phyloP scores from a whole-genome alignment of 2,888 invertebrate genomes.

The Bembecia ichneumoniformis region DNA sequence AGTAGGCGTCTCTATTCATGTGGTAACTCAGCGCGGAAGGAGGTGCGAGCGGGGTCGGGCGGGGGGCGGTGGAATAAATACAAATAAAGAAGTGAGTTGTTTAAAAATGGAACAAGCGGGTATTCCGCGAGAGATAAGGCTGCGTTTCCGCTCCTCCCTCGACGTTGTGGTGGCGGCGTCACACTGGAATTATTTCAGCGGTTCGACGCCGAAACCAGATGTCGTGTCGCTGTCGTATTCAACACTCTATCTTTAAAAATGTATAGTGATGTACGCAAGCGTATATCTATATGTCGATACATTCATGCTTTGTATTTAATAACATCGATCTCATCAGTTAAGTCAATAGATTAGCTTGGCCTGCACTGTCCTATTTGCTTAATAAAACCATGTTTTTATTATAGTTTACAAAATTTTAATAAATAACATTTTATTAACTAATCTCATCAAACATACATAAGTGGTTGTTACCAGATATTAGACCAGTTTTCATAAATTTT shows the following conservation, averaged over 20 bases:
- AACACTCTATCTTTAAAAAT: constrained; percentile 69
- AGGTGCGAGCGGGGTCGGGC: constrained; percentile 33
- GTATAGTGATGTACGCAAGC: constrained; percentile 36
- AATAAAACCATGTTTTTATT: no score
- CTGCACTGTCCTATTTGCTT: no score
- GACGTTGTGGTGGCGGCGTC: constrained; percentile 20
- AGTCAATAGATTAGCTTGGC: no score
- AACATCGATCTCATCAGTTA: no score
- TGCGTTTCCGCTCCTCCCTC: constrained; percentile 60
- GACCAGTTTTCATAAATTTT: no score
- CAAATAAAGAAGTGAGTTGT: constrained; percentile 71
- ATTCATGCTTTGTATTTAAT: no score
- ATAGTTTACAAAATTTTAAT: no score
- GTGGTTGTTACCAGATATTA: no score
- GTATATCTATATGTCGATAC: not conserved
- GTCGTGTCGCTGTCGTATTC: constrained; percentile 63
- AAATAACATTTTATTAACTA: no score
- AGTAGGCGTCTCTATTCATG: constrained; percentile 67
- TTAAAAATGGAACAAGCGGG: constrained; percentile 71
- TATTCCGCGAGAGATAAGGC: constrained; percentile 66
- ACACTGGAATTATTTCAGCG: constrained; percentile 66
- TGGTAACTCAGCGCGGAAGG: constrained; percentile 37
- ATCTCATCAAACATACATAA: no score
- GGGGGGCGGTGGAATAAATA: constrained; percentile 44
- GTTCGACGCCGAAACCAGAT: constrained; percentile 62